Conservation (phyloP, 2,113 vertebrate species). For the Oxygymnocypris stewartii region DNA sequence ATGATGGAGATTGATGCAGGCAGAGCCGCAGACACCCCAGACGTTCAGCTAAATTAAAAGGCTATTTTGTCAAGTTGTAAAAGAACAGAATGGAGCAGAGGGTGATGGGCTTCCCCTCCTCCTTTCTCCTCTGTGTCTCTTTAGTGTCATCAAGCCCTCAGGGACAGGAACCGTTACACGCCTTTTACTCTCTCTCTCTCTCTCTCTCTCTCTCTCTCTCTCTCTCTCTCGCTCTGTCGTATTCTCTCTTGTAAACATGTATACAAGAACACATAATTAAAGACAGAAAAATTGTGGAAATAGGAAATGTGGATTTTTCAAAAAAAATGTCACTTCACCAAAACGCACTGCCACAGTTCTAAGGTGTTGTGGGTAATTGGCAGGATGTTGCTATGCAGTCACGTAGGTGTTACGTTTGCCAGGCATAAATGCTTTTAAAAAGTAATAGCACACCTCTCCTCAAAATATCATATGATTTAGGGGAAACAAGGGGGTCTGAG, state of each 20-base stretch:
- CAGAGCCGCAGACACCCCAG: slow-evolving; percentile 75
- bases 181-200: slow-evolving; percentile 59
- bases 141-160: slow-evolving; percentile 70
- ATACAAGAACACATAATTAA: slow-evolving; percentile 23
- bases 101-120: slow-evolving; percentile 46
- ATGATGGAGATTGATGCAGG: slow-evolving; percentile 81
- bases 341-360: not conserved
- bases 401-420: not conserved
- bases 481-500: not conserved
- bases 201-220: slow-evolving; percentile 15
- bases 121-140: slow-evolving; percentile 68
- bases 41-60: slow-evolving; percentile 81
- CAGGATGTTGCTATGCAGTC: not conserved
- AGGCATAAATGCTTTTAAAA: not conserved
- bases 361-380: not conserved
- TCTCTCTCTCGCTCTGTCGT: slow-evolving; percentile 20
- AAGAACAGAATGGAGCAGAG: slow-evolving; percentile 72
- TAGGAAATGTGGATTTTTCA: not conserved
- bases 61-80: slow-evolving; percentile 82
- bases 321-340: not conserved
- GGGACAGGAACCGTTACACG: slow-evolving; percentile 69
- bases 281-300: not conserved
- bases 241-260: not conserved
- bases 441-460: not conserved
- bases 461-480: not conserved